A percentile compares a stretch with the other conserved stretches of the same genome.
phyloP scores from a whole-genome alignment of 1,140 invertebrate species.

The Drosophila watanabei region DNA sequence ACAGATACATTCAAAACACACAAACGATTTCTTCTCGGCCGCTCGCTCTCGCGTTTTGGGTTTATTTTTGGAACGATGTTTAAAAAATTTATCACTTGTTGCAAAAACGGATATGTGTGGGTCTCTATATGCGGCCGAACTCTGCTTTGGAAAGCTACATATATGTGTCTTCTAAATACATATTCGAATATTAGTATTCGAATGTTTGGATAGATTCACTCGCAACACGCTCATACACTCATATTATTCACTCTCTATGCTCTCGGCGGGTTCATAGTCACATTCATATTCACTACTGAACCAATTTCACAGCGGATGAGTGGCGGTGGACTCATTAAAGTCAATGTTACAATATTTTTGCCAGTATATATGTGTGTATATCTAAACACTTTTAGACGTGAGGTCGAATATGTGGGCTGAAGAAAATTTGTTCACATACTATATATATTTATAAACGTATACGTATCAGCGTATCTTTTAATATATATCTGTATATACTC shows the following conservation, averaged over 20 bases:
- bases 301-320: slow-evolving; percentile 36
- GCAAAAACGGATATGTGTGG: slow-evolving; percentile 62
- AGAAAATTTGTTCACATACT: slow-evolving; percentile 35
- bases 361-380: slow-evolving; percentile 35
- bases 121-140: slow-evolving; percentile 35
- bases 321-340: slow-evolving; percentile 43
- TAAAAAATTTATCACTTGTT: slow-evolving; percentile 70
- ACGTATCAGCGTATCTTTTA: slow-evolving; percentile 47
- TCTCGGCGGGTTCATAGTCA: slow-evolving; percentile 27
- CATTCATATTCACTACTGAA: slow-evolving; percentile 45
- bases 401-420: slow-evolving; percentile 55
- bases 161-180: slow-evolving; percentile 28
- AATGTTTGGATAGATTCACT: slow-evolving; percentile 40
- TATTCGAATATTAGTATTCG: slow-evolving; percentile 34
- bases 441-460: slow-evolving; percentile 44
- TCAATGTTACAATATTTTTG: slow-evolving; percentile 58
- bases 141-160: slow-evolving; percentile 43
- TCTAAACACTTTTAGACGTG: slow-evolving; percentile 53
- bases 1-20: slow-evolving; percentile 45
- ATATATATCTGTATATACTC: slow-evolving; percentile 21
- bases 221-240: slow-evolving; percentile 16
- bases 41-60: slow-evolving; percentile 46
- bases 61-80: slow-evolving; percentile 69
- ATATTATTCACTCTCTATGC: slow-evolving; percentile 40
- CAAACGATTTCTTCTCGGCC: slow-evolving; percentile 43